Base-by-base conservation (phyloP, 2,888 invertebrate species). In the Sepiola atlantica region DNA sequence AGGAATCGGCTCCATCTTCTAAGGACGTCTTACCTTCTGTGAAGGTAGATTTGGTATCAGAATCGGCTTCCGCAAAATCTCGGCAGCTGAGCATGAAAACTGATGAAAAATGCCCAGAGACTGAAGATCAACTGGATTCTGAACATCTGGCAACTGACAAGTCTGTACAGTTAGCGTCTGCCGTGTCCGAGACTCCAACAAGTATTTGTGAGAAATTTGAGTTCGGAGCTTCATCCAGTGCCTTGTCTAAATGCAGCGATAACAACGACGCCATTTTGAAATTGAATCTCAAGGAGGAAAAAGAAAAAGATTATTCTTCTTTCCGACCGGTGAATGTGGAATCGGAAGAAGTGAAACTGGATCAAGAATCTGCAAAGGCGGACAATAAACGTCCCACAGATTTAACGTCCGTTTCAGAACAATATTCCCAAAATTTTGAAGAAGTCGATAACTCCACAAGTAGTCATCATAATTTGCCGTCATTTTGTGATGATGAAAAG, bases 381-480 rank as follows among this genome's bases (percentile, higher is more conserved):
- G n/a, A 77, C 20, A 54, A 92, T 21, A 55, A 54, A 92, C 28
- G 2, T 8, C 45, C 28, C 8, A 54, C 8, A 14, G 45, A 92
- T 14, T 92, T 54, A 28, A 55, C 55, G 0, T 55, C 92, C 10
- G 24, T 92, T 55, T 92, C 92, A 6, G 92, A 55, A 92, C 92
- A 92, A 18, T 92, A 45, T 92, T 92, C 92, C 0, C 54, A 92
- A 55, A 54, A 92, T 28, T 92, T 92, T 92, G 92, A 92, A 92
- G 92, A 92, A 92, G 92, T 55, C n/a, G 92, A 92, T 55, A 92
- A 92, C n/a, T 54, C 54, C 18, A n/a, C n/a, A 55, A 54, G 54
- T 28, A 92, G 92, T 14, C 92, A 54, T 2, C 92, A 28, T 16
- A 28, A 24, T 45, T 54, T 24, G 14, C 55, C n/a, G n/a, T 92